phyloP scores from a whole-genome alignment of 2,113 vertebrate genomes.

The Halcyon malimbica region DNA sequence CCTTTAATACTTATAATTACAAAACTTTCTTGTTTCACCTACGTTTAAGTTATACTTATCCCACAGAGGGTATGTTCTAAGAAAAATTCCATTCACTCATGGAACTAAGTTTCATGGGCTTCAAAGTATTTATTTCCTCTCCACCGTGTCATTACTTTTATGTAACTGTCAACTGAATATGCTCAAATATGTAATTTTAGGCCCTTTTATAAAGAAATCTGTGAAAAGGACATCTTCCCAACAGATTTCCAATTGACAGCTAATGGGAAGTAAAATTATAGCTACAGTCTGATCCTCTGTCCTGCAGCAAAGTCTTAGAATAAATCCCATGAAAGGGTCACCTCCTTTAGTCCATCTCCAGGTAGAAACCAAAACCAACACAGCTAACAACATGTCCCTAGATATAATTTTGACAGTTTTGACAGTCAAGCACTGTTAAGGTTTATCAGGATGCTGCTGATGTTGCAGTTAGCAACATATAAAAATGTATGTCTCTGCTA shows the following conservation, averaged over 20 bases:
- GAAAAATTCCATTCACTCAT: conserved; percentile 39
- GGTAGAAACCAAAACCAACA: background rate
- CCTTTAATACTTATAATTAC: conserved; percentile 39
- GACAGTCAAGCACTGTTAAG: background rate
- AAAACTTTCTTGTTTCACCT: conserved; percentile 24
- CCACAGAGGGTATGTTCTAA: background rate
- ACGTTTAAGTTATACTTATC: conserved; percentile 48
- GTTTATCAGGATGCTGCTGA: background rate
- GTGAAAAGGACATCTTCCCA: conserved; percentile 53
- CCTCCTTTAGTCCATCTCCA: background rate
- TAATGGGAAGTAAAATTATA: conserved; percentile 73
- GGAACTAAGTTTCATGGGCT: conserved; percentile 22
- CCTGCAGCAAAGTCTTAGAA: conserved; percentile 34
- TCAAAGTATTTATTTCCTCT: conserved; percentile 68
- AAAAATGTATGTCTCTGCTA: background rate
- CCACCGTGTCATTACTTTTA: conserved; percentile 66
- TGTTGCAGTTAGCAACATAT: background rate
- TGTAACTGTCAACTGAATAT: conserved; percentile 67
- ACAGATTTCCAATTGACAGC: conserved; percentile 63
- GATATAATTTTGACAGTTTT: conserved; percentile 14
- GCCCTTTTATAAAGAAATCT: conserved; percentile 59
- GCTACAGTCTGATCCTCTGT: conserved; percentile 18
- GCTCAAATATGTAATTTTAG: conserved; percentile 73
- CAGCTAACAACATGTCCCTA: conserved; percentile 10
- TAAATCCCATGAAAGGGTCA: conserved; percentile 4